These are phyloP conservation scores for Drosophila borealis DNA, from an alignment of 2,888 invertebrate species.

Conservation along the genomic window DNA sequence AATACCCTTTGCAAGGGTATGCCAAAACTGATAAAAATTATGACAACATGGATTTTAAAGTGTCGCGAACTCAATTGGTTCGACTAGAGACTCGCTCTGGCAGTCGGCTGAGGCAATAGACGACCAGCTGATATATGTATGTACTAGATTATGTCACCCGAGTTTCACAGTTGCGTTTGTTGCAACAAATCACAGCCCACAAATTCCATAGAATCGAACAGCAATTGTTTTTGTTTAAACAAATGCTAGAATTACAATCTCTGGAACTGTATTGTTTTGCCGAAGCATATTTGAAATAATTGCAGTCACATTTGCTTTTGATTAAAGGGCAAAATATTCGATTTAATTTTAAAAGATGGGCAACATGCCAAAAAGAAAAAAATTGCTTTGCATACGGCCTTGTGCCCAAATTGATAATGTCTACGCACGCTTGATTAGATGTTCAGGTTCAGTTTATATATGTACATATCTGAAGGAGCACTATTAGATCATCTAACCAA, in stretches of 20 bases:
- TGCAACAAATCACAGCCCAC: slow-evolving; percentile 13
- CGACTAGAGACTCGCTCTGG: not conserved
- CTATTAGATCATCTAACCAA: not conserved
- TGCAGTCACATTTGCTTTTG: slow-evolving; percentile 17
- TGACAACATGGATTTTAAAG: slow-evolving; percentile 28
- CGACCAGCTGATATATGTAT: slow-evolving; percentile 13
- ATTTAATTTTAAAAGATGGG: slow-evolving; percentile 21
- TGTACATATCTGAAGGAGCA: not conserved
- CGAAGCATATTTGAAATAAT: slow-evolving; percentile 14
- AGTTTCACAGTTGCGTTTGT: slow-evolving; percentile 3
- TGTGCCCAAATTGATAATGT: slow-evolving; percentile 51
- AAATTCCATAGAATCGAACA: slow-evolving; percentile 17
- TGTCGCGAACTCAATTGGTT: not conserved
- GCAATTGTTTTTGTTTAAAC: slow-evolving; percentile 27
- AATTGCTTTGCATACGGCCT: slow-evolving; percentile 27
- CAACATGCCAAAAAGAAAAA: slow-evolving; percentile 26
- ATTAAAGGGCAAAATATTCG: slow-evolving; percentile 11
- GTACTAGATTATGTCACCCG: slow-evolving; percentile 37
- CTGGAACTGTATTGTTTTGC: slow-evolving; percentile 17
- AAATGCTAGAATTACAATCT: slow-evolving; percentile 24
- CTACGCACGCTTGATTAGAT: slow-evolving; percentile 45
- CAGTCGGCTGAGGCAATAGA: slow-evolving; percentile 2
- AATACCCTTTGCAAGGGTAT: slow-evolving; percentile 3
- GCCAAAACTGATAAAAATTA: slow-evolving; percentile 18
- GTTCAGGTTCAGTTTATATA: slow-evolving; percentile 10